phyloP scores from a whole-genome alignment of 2,888 invertebrate genomes.

The Lasioglossum villosulum region DNA sequence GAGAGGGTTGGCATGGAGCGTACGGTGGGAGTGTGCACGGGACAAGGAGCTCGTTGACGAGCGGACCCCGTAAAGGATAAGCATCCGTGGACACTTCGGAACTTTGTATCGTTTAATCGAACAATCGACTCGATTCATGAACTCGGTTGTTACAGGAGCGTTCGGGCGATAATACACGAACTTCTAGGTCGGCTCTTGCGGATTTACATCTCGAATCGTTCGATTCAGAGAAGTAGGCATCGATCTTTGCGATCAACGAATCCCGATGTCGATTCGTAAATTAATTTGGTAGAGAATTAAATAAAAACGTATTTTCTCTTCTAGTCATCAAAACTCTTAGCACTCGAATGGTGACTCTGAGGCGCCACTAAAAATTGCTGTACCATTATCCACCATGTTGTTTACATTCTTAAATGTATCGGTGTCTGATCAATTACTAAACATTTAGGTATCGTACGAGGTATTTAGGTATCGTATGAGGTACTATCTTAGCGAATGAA shows the following conservation, averaged over 20 bases:
- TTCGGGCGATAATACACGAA: background rate
- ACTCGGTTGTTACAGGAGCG: background rate
- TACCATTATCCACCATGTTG: too few species aligned
- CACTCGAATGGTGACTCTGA: too few species aligned
- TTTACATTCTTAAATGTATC: too few species aligned
- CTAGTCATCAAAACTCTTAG: background rate
- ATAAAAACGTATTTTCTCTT: background rate
- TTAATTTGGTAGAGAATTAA: background rate
- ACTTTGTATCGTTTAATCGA: conserved; percentile 54
- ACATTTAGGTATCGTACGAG: too few species aligned
- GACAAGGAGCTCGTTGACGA: conserved; percentile 64
- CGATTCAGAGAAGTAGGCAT: background rate
- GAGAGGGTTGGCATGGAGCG: conserved; percentile 57
- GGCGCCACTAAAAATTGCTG: too few species aligned
- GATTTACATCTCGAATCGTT: background rate
- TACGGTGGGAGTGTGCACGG: conserved; percentile 55
- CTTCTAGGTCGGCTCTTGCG: background rate
- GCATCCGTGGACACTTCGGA: conserved; percentile 44
- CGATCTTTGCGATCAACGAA: background rate
- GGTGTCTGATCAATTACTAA: too few species aligned
- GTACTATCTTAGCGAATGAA: too few species aligned
- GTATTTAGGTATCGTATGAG: too few species aligned
- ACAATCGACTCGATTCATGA: conserved; percentile 43
- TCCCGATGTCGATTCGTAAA: background rate
- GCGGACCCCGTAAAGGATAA: conserved; percentile 57